A percentile compares a stretch with the other conserved stretches of the same genome.
phyloP scores from a whole-genome alignment of 2,113 vertebrate genomes.

The Otus sunia region DNA sequence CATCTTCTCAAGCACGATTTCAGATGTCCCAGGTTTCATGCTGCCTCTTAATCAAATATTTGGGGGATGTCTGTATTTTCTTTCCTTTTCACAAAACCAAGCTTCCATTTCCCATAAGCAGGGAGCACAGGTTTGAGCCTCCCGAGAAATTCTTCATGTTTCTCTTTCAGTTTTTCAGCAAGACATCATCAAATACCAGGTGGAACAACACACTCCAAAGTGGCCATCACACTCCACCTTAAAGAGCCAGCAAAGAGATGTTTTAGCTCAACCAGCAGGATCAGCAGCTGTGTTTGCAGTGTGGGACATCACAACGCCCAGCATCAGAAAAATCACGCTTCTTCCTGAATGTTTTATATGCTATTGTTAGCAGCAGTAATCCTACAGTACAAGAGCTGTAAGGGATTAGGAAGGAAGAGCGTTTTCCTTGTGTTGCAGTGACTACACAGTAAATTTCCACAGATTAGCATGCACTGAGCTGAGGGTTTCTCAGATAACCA shows the following conservation, averaged over 20 bases:
- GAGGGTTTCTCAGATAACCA: background rate
- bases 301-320: background rate
- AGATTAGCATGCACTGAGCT: background rate
- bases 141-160: background rate
- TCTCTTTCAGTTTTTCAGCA: background rate
- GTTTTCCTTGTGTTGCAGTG: background rate
- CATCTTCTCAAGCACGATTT: background rate
- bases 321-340: background rate
- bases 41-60: background rate
- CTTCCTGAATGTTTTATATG: background rate
- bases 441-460: slow-evolving; percentile 48
- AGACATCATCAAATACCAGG: background rate
- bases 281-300: background rate
- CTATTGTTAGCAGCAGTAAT: slow-evolving; percentile 54
- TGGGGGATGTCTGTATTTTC: background rate
- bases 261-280: background rate
- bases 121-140: background rate
- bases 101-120: background rate
- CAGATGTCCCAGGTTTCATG: background rate
- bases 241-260: background rate
- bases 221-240: background rate
- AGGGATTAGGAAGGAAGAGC: slow-evolving; percentile 44
- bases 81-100: background rate
- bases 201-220: background rate
- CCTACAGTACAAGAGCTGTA: background rate